phyloP scores from a whole-genome alignment of 2,113 vertebrate genomes.

The Siphamia tubifer region DNA sequence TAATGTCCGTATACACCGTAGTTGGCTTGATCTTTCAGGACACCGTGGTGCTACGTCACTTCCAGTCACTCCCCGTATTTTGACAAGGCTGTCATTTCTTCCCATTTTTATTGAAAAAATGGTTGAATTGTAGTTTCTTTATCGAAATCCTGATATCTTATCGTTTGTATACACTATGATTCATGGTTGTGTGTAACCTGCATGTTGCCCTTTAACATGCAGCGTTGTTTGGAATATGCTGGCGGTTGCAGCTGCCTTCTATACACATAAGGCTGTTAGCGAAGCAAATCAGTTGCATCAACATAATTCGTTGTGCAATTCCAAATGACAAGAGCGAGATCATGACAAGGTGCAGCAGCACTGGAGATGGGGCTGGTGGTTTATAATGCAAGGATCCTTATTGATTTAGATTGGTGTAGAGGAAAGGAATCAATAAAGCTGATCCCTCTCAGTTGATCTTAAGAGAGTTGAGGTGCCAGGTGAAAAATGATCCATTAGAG shows the following conservation, averaged over 20 bases:
- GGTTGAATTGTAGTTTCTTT: too few relatives aligned
- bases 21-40: too few relatives aligned
- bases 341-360: slow-evolving; percentile 22
- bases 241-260: neutral
- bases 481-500: slow-evolving; percentile 72
- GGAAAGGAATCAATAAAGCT: slow-evolving; percentile 58
- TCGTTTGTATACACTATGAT: too few relatives aligned
- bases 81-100: too few relatives aligned
- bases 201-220: too few relatives aligned
- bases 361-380: slow-evolving; percentile 22
- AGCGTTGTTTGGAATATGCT: slow-evolving; percentile 18
- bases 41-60: too few relatives aligned
- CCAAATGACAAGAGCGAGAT: slow-evolving; percentile 28
- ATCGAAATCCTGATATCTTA: too few relatives aligned
- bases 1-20: too few relatives aligned
- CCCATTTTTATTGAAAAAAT: too few relatives aligned
- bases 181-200: too few relatives aligned
- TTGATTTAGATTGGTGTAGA: slow-evolving; percentile 60
- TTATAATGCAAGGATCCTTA: slow-evolving; percentile 61
- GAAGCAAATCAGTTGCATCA: slow-evolving; percentile 31
- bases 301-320: slow-evolving; percentile 37
- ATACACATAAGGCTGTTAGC: neutral
- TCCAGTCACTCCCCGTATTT: too few relatives aligned
- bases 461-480: slow-evolving; percentile 67
- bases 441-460: slow-evolving; percentile 71